Conservation (phyloP, 2,888 invertebrate species). For the Alitta virens region DNA sequence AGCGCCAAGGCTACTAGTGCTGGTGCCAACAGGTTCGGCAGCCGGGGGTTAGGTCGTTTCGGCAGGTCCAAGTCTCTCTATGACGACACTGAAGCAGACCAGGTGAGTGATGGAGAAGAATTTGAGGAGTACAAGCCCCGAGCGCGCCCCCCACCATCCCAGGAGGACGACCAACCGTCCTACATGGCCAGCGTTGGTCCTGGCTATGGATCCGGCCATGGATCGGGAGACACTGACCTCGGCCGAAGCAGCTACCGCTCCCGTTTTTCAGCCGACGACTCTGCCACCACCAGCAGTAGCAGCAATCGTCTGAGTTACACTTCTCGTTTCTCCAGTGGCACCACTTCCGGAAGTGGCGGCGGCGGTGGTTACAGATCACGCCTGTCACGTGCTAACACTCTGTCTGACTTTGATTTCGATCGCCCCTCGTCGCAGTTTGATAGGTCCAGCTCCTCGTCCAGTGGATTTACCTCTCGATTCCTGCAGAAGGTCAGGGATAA, state of each 20-base stretch:
- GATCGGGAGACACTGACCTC: neutral
- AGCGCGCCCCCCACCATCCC: neutral
- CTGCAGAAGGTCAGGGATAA: conserved; percentile 26
- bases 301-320: neutral
- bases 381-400: neutral
- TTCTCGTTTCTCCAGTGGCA: neutral
- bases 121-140: neutral
- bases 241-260: neutral
- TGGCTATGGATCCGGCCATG: neutral
- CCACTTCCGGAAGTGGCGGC: neutral
- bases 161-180: neutral
- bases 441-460: neutral
- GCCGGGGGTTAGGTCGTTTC: neutral
- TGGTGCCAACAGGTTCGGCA: neutral
- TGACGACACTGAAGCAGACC: neutral
- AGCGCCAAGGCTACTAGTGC: neutral
- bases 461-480: conserved; percentile 21
- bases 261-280: neutral
- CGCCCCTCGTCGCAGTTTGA: conserved; percentile 10
- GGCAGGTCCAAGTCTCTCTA: conserved; percentile 8
- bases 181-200: neutral
- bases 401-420: conserved; percentile 12
- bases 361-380: neutral
- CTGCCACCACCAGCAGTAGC: neutral
- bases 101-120: neutral